Base-by-base conservation (phyloP, 2,888 invertebrate genomes). In the Morpho achilles region DNA sequence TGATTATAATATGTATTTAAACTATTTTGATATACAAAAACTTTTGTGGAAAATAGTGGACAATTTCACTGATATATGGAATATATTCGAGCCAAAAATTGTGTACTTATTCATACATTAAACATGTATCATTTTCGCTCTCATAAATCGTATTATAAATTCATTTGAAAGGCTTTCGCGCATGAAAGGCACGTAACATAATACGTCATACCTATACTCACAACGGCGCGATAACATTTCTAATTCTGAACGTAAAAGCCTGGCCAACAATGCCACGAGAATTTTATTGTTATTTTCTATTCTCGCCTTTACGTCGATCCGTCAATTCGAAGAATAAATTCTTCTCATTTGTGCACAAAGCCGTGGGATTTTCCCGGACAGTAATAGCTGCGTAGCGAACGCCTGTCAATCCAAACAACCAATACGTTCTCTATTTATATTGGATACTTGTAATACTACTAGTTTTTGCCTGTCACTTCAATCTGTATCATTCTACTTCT, bases 371-470 rank as follows among this genome's bases (percentile, higher is more conserved):
- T 60, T 42, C 50, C 45, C 10, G 39, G 7, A 16, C 32, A 22
- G 40, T 53, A 53, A 53, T 42, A 42, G 41, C 16, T 47, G 46
- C 56, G 16, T 41, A 50, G 46, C 41, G 46, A 50, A 56, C 50
- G 53, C 53, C 56, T 60, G 56, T 55, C 53, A 53, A 50, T 53
- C 49, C 46, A n/a, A 53, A 60, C 46, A 50, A 45, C 50, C 41
- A 22, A 50, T 53, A 56, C 43, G 44, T 53, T 43, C 44, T 47
- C 32, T 43, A 39, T 50, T 54, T 40, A 16, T 53, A 50, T 53
- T 53, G 8, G 32, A 32, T 32, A 5, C 5, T 32, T 32, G 32
- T 32, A 32, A 32, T 5, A 32, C 32, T 32, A 32, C 32, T 32
- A 32, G 32, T 32, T 32, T 16, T 32, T 32, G 32, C 32, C 32